phyloP scores from a whole-genome alignment of 53 echinoderm and acorn worm species.

The Zoroaster sp. region DNA sequence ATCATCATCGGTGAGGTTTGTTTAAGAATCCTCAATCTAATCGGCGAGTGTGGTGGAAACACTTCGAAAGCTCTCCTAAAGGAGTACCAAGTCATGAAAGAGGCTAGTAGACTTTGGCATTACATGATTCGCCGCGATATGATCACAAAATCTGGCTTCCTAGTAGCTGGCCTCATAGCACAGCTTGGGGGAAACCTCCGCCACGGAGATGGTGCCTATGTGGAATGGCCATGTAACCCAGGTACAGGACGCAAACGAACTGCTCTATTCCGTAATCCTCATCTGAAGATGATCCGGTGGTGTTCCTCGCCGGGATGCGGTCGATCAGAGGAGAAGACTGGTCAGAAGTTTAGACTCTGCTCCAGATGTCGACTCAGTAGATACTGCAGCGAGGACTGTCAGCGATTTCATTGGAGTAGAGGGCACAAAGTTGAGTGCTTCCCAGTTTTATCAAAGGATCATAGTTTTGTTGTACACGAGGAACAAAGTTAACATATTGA shows the following conservation, averaged over 20 bases:
- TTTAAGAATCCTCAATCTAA: slow-evolving; percentile 79
- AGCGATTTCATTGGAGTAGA: slow-evolving; percentile 86
- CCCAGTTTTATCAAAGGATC: slow-evolving; percentile 28
- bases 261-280: slow-evolving; percentile 57
- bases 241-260: slow-evolving; percentile 60
- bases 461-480: slow-evolving; percentile 16
- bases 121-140: slow-evolving; percentile 77
- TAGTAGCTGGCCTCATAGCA: slow-evolving; percentile 87
- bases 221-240: slow-evolving; percentile 52
- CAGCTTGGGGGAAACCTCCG: slow-evolving; percentile 85
- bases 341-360: slow-evolving; percentile 83
- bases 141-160: slow-evolving; percentile 85
- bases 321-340: slow-evolving; percentile 64
- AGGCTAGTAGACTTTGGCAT: slow-evolving; percentile 84
- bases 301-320: slow-evolving; percentile 86
- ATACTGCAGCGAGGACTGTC: slow-evolving; percentile 92
- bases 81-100: slow-evolving; percentile 92
- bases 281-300: slow-evolving; percentile 83
- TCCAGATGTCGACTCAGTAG: slow-evolving; percentile 86
- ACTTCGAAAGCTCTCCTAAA: slow-evolving; percentile 72
- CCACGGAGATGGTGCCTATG: slow-evolving; percentile 76
- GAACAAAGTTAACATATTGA: background rate
- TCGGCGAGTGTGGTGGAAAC: slow-evolving; percentile 83
- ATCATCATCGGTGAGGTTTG: slow-evolving; percentile 84
- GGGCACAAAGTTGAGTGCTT: slow-evolving; percentile 86